Evolutionary conservation across 2,113 vertebrate genomes (phyloP).

Genomic region (Limanda limanda): DNA sequence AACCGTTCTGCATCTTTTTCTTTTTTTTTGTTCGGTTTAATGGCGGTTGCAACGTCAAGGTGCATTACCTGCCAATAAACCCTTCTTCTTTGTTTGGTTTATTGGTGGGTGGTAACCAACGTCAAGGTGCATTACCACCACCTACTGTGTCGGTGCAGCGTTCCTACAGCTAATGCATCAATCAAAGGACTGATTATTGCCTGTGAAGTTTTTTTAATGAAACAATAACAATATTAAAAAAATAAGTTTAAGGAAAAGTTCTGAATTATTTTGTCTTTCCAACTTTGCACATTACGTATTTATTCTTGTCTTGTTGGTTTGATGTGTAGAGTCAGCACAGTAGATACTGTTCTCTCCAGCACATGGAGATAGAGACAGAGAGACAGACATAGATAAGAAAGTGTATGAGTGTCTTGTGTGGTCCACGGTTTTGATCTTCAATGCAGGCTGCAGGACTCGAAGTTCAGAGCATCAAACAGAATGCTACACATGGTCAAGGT

Average conservation of each 20-base stretch:
- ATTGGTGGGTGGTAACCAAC: no score
- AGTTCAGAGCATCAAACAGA: conserved; percentile 59
- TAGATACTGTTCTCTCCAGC: conserved; percentile 25
- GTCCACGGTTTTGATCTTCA: conserved; percentile 55
- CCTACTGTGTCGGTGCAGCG: no score
- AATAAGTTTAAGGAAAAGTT: conserved; percentile 9
- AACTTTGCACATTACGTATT: conserved; percentile 20
- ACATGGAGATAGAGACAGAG: neutral
- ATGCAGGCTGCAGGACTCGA: conserved; percentile 55
- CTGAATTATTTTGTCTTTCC: conserved; percentile 42
- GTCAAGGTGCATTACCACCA: no score
- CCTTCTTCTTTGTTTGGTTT: no score
- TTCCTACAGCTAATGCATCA: no score
- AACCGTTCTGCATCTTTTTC: no score
- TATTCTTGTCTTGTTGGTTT: conserved; percentile 24
- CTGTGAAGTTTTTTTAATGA: conserved; percentile 27
- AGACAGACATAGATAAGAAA: neutral
- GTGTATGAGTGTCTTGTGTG: conserved; percentile 12
- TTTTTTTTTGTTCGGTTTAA: no score
- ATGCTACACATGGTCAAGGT: conserved; percentile 43
- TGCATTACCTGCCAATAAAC: no score
- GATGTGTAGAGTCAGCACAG: conserved; percentile 33
- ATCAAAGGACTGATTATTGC: neutral
- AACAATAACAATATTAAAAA: neutral
- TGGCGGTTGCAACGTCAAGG: no score